Base-by-base conservation (phyloP, 2,888 invertebrate genomes). In the Salpingus planirostris region DNA sequence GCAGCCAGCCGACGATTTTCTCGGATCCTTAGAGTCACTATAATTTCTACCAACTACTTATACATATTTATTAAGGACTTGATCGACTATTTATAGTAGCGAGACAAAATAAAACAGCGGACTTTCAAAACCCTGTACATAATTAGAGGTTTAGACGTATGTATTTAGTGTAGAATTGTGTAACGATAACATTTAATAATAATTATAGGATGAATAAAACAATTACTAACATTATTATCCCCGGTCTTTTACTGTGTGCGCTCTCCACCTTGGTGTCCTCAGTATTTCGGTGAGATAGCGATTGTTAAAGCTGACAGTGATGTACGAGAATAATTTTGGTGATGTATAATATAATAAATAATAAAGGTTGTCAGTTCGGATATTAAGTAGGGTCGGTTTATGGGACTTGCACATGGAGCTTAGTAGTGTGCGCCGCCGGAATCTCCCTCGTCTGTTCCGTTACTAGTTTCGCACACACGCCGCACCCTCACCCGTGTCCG, bases 281-380 rank as follows among this genome's bases (percentile, higher is more conserved):
- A 28, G 33, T 27, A 24, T 31, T 38, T 31, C 21, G 22, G 5
- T 38, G 31, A 38, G 31, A 31, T 38, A 46, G 42, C 39, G 39
- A 42, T 43, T 49, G 47, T 43, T 45, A 46, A 36, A 43, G 40
- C 34, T 52, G 52, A 50, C 52, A 53, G 41, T 52, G 52, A 54
- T 53, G 46, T 50, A 54, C 46, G 46, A 44, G 47, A 53, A 52
- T 50, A 49, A 51, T 52, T 51, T 50, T 40, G 45, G 40, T 54
- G 50, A 51, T 52, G 49, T 53, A 54, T 54, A 50, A 52, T 52
- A 49, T 50, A 53, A 53, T 53, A 53, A 52, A 54, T 54, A 51
- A 52, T 49, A 52, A 53, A 48, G 49, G 48, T 50, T 52, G 52
- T 52, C 50, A 52, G 49, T 52, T 52, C 46, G 45, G 49, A 52